phyloP scores from a whole-genome alignment of 2,888 invertebrate species.

The Tridacna crocea region DNA sequence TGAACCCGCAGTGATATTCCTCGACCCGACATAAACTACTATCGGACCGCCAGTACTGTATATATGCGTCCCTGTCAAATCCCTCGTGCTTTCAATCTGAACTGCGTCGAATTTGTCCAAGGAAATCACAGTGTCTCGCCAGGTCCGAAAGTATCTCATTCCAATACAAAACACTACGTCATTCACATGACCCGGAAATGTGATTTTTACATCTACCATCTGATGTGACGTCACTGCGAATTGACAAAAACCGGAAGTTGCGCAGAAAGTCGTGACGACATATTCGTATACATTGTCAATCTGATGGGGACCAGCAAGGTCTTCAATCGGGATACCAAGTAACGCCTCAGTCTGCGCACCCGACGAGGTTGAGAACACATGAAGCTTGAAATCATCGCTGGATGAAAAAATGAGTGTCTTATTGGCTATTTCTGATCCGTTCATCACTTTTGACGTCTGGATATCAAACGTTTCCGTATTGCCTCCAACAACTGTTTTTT shows the following conservation, averaged over 20 bases:
- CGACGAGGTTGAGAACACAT: constrained; percentile 38
- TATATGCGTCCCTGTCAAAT: constrained; percentile 52
- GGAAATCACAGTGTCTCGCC: constrained; percentile 17
- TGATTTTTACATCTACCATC: constrained; percentile 3
- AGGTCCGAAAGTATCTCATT: constrained; percentile 22
- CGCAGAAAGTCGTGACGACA: constrained; percentile 51
- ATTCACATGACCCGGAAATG: constrained; percentile 3
- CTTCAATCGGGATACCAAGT: constrained; percentile 42
- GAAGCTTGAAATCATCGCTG: constrained; percentile 21
- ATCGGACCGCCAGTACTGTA: constrained; percentile 39
- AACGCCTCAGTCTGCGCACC: constrained; percentile 33
- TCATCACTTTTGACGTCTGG: not conserved
- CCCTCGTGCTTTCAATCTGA: constrained; percentile 44
- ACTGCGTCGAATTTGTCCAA: constrained; percentile 41
- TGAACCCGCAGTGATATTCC: constrained; percentile 35
- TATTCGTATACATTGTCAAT: constrained; percentile 33
- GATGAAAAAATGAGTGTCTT: constrained; percentile 40
- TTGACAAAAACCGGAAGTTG: constrained; percentile 52
- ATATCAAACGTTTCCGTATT: not conserved
- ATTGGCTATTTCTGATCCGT: constrained; percentile 48
- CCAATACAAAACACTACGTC: constrained; percentile 33
- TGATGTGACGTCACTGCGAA: constrained; percentile 41
- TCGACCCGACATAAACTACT: constrained; percentile 46
- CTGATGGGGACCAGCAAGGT: constrained; percentile 8
- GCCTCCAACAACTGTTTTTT: not conserved